Base-by-base conservation (phyloP, 2,797 vertebrate genomes). In the Trachurus trachurus region DNA sequence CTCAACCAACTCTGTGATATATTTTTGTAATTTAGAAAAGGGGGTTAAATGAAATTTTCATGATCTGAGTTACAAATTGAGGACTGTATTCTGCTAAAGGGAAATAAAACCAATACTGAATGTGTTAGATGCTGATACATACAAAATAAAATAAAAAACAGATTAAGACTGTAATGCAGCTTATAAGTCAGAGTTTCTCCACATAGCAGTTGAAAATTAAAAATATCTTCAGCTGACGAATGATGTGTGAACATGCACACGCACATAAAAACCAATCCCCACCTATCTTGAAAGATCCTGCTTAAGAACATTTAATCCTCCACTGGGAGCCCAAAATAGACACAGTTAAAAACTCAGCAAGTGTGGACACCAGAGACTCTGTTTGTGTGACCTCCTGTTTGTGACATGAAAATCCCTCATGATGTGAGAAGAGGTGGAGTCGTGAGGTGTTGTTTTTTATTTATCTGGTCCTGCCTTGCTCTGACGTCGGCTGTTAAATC, bases 271-370 rank as follows among this genome's bases (percentile, higher is more conserved):
- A 42, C 37, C 47, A 29, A 50, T 26, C 22, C 49, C 42, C 58
- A 71, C 47, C 78, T 59, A 69, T 80, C 57, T 76, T 53, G 21
- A 70, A 74, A 68, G 57, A 87, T 67, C 64, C 50, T 29, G 8
- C 45, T 77, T 82, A 74, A 67, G 47, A 73, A 50, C 34, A 78
- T 17, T 15, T 69, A 84, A 81, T 88, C 64, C 72, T 76, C 71
- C 66, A 68, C 56, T 73, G 58, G 65, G 58, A 83, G 53, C 58
- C 63, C 40, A 80, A 68, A 72, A 49, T 47, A 80, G 67, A 73
- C 53, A 45, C 22, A 37, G 66, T 65, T 65, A 69, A 70, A 78
- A 77, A 84, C 78, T 67, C 67, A 67, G 39, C 21, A 39, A 57
- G 15, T 42, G 44, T 73, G 72, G 53, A 53, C 39, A 66, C 59